These are phyloP conservation scores for Ashinkailepas kermadecensis DNA, from an alignment of 2,888 invertebrate species.

Conservation along the genomic window DNA sequence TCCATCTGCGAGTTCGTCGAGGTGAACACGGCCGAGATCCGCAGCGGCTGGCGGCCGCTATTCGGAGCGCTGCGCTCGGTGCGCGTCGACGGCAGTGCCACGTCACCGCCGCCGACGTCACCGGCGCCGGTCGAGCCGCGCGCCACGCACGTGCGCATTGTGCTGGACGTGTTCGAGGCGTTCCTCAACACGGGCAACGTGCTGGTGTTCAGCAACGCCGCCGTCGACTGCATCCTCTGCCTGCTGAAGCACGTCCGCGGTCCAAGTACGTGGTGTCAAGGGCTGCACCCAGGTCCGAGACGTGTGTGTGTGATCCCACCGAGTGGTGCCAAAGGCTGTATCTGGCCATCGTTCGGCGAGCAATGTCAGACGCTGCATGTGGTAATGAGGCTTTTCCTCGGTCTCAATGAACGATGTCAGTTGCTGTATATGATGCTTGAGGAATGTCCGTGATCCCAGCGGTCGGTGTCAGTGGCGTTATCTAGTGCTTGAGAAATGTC, in stretches of 20 bases:
- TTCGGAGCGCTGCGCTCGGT: constrained; percentile 90
- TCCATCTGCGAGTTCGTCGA: constrained; percentile 94
- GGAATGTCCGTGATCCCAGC: too few relatives aligned
- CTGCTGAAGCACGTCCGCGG: constrained; percentile 68
- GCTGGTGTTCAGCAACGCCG: constrained; percentile 86
- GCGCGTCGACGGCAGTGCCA: constrained; percentile 38
- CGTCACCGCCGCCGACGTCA: constrained; percentile 17
- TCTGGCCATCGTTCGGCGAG: too few relatives aligned
- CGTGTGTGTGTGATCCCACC: too few relatives aligned
- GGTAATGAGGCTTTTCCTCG: too few relatives aligned
- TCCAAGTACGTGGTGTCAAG: constrained; percentile 41
- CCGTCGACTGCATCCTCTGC: constrained; percentile 86
- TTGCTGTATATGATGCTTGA: too few relatives aligned
- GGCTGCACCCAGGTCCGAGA: too few relatives aligned
- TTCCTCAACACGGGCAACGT: constrained; percentile 90
- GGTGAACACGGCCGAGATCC: constrained; percentile 83
- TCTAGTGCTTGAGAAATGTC: too few relatives aligned
- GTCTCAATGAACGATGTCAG: too few relatives aligned
- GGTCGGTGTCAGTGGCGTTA: too few relatives aligned
- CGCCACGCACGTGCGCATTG: constrained; percentile 40
- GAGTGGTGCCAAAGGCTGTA: too few relatives aligned
- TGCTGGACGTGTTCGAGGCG: constrained; percentile 79
- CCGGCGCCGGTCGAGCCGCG: constrained; percentile 23
- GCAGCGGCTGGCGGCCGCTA: constrained; percentile 91
- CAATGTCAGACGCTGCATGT: too few relatives aligned